These are phyloP conservation scores for Natrix natrix DNA, from an alignment of 2,797 vertebrate species.

Conservation along the genomic window DNA sequence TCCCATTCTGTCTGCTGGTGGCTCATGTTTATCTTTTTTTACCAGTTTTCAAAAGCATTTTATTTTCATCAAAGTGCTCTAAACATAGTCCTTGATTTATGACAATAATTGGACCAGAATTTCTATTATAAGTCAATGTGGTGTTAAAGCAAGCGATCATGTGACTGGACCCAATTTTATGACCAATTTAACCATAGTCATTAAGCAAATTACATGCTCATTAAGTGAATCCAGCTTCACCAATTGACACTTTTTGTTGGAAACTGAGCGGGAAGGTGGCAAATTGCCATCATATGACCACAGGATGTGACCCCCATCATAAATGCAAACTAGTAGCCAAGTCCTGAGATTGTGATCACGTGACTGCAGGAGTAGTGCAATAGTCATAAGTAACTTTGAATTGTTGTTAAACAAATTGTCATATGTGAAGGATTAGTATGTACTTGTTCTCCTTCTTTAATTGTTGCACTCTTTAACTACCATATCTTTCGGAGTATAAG, in stretches of 20 bases:
- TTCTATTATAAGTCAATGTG: background rate
- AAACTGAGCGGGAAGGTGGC: background rate
- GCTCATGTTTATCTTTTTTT: background rate
- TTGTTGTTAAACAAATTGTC: background rate
- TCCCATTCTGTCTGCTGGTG: background rate
- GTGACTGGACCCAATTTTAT: background rate
- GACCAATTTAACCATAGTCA: background rate
- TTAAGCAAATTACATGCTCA: background rate
- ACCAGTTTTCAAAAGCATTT: background rate
- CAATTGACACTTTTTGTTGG: background rate
- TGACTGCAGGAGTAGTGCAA: background rate
- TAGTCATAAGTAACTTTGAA: background rate
- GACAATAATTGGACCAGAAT: background rate
- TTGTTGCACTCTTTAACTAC: background rate
- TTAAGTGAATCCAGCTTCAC: background rate
- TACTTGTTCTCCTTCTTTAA: background rate
- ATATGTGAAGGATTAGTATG: background rate
- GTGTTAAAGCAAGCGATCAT: background rate
- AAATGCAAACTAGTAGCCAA: background rate
- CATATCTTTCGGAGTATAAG: too few relatives aligned
- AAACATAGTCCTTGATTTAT: background rate
- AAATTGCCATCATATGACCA: background rate
- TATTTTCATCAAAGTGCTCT: background rate
- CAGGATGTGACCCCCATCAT: background rate
- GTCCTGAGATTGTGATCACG: background rate